Evolutionary conservation across 1,140 invertebrate genomes (phyloP).

Genomic region (Bombus sylvicola): DNA sequence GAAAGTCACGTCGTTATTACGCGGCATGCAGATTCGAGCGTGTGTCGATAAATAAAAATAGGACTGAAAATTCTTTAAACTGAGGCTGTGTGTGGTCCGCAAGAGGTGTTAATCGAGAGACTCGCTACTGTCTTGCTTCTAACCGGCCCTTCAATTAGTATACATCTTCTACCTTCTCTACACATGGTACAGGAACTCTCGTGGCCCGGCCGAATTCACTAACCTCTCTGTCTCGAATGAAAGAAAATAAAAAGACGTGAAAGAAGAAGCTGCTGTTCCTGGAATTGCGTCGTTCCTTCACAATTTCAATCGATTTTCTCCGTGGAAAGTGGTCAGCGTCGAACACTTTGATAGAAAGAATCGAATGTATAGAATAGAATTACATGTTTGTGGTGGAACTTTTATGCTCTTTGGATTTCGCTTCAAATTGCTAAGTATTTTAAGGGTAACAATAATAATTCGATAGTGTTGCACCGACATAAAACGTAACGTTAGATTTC

Average conservation of each 20-base stretch:
- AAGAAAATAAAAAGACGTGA: background rate
- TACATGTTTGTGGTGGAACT: background rate
- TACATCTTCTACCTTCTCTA: conserved; percentile 63
- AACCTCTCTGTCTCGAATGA: conserved; percentile 4
- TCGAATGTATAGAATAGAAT: background rate
- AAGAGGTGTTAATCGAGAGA: conserved; percentile 80
- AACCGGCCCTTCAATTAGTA: conserved; percentile 82
- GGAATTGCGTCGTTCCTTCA: background rate
- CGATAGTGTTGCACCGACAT: background rate
- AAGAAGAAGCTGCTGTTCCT: background rate
- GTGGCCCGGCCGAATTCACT: conserved; percentile 33
- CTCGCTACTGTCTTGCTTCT: conserved; percentile 79
- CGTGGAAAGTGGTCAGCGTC: background rate
- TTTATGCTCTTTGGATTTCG: background rate
- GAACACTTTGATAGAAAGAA: background rate
- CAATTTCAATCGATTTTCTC: background rate
- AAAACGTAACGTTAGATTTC: background rate
- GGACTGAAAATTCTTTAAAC: conserved; percentile 50
- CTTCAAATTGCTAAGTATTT: background rate
- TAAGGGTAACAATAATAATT: background rate
- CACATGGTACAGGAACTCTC: conserved; percentile 21
- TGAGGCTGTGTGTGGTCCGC: conserved; percentile 77
- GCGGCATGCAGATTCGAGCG: background rate
- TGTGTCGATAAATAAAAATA: conserved; percentile 49
- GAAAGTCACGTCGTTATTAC: conserved; percentile 8